Base-by-base conservation (phyloP, 2,888 invertebrate species). In the Notocelia uddmanniana region DNA sequence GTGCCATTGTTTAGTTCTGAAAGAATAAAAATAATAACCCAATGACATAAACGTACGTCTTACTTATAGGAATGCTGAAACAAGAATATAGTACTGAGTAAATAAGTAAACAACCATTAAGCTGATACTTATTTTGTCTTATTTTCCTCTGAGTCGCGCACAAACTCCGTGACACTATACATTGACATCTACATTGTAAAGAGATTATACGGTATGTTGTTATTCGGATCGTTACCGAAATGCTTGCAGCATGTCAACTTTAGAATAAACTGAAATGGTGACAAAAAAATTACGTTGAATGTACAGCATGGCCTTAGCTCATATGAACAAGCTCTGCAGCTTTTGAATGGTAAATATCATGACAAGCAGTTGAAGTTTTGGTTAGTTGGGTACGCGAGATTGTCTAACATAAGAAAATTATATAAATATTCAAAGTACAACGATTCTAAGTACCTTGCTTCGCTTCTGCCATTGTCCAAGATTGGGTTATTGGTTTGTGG, bases 381-480 rank as follows among this genome's bases (percentile, higher is more conserved):
- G 21, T 41, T 60, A 55, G 19, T 26, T 21, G 13, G 11, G 9
- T 6, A 8, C 8, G 41, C 15, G 18, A 31, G 13, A 18, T 10
- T 8, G 34, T 31, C 3, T 31, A n/a, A 34, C 34, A 31, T 54
- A 21, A 48, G 19, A 13, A 41, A 31, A 52, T 21, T 15, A 31
- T 21, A 23, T 11, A 34, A 21, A 21, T 34, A 23, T 52, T 54
- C 8, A 52, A 69, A 68, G 68, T 26, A 73, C 75, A 82, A 82
- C 80, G 79, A 74, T 68, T 70, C 83, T 77, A 76, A 77, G 77
- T 88, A 92, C 93, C 92, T 91, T 92, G 93, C 91, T 91, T 93
- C 76, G 92, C 91, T 90, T 93, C 93, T 93, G 92, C 93, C 93
- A 93, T 93, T 88, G 85, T 90, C 81, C 86, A 84, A 78, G 66